Evolutionary conservation across 2,797 vertebrate species (phyloP), one percentile per base, ranked within the genome.

Genomic region (Poecilia wingei): DNA sequence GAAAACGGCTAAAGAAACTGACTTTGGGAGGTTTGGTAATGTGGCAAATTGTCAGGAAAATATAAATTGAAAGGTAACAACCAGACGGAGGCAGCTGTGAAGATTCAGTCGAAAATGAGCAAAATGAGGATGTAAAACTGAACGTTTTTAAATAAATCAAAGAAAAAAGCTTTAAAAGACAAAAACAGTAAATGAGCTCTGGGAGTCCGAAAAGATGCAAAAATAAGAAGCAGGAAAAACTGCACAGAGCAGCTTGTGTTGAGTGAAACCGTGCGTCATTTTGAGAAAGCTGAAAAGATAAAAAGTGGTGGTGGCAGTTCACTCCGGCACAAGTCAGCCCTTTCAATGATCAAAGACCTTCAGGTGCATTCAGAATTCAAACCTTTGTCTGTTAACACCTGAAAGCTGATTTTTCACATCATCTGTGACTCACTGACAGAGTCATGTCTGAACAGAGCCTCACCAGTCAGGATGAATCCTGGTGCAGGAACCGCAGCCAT

Each of bases 391-490:
- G 31, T 22, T 66, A 39, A 61, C 64, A 66, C 33, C 36, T 33
- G 36, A 25, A 68, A 41, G 64, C 36, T 22, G 64, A 69, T 69
- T 69, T 43, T 43, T 69, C 39, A 69, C 68, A 43, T 69, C 66
- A 43, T 43, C 66, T 70, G 68, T 45, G 68, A 70, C 41, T 70
- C 66, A 3, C 41, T 45, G 4, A 25, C 22, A 69, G 8, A 45
- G 12, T 69, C 66, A 25, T 7, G 4, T 43, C 68, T n/a, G 22
- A 41, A 66, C 66, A n/a, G 39, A 43, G 20, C 66, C 14, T 66
- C 36, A 18, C 31, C 64, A 72, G 46, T 71, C 74, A 53, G 36
- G 81, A 68, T 80, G 69, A 16, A 64, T 79, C 80, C 61, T 57
- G 46, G 77, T 74, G 76, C 78, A 83, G 66, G 69, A 71, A 55